phyloP scores from a whole-genome alignment of 2,797 vertebrate species.

The Lagocephalus sceleratus region DNA sequence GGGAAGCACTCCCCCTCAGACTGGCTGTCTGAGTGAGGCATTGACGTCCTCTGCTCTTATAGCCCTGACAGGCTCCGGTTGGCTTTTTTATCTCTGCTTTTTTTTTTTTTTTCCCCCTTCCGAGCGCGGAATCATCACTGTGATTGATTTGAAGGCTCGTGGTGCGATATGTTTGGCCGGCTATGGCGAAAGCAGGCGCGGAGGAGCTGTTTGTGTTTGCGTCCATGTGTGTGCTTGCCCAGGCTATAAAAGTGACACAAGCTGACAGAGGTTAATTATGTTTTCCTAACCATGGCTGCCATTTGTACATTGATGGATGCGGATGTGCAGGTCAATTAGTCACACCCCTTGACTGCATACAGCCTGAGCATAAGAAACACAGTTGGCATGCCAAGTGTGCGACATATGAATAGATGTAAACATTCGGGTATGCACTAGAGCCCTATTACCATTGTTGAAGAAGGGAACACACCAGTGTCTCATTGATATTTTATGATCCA shows the following conservation, averaged over 20 bases:
- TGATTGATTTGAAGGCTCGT: conserved; percentile 68
- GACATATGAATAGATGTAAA: conserved; percentile 14
- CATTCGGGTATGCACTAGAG: conserved; percentile 18
- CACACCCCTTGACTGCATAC: conserved; percentile 25
- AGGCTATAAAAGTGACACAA: conserved; percentile 28
- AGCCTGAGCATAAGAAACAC: conserved; percentile 16
- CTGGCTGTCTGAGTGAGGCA: conserved; percentile 68
- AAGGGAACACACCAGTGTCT: conserved; percentile 42
- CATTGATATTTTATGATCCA: conserved; percentile 49
- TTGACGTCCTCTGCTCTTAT: conserved; percentile 56
- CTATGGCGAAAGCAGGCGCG: conserved; percentile 42
- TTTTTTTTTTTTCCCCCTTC: conserved; percentile 11
- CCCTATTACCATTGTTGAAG: conserved; percentile 27
- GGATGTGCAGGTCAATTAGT: conserved; percentile 39
- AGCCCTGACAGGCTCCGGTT: conserved; percentile 60
- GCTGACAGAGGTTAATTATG: conserved; percentile 50
- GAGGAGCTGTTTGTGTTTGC: conserved; percentile 24
- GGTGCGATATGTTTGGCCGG: conserved; percentile 55
- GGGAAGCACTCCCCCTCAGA: conserved; percentile 58
- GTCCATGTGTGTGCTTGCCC: background rate
- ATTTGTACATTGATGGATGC: conserved; percentile 34
- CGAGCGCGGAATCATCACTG: conserved; percentile 60
- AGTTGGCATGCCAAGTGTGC: conserved; percentile 23
- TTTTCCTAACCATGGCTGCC: conserved; percentile 33
- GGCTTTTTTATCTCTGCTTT: conserved; percentile 45